A percentile compares a stretch with the other conserved stretches of the same genome.
These are phyloP conservation scores for Hippolais icterina DNA, from an alignment of 2,113 vertebrate species.

Conservation along the genomic window DNA sequence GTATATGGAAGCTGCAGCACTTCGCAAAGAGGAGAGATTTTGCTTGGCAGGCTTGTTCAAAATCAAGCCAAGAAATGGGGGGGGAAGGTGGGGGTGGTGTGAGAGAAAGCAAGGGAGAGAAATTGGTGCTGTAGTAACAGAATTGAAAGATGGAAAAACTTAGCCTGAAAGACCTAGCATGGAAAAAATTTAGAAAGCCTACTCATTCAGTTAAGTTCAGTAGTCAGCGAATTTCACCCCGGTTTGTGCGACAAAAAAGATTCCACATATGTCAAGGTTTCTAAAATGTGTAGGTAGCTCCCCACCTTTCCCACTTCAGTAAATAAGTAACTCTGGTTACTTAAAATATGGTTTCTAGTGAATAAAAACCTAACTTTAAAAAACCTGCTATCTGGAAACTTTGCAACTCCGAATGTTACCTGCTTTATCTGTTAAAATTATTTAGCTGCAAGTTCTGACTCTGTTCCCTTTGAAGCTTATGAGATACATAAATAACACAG, in stretches of 20 bases:
- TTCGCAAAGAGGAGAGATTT: not conserved
- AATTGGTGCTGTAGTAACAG: not conserved
- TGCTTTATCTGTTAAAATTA: not conserved
- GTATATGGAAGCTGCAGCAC: not conserved
- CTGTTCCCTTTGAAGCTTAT: slow-evolving; percentile 40
- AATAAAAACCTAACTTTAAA: not conserved
- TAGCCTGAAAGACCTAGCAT: not conserved
- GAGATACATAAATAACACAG: slow-evolving; percentile 27
- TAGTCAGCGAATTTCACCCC: not conserved
- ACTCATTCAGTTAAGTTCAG: not conserved
- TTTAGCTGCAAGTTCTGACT: not conserved
- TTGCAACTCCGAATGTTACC: not conserved
- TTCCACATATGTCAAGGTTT: accelerated
- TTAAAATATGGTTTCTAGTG: not conserved
- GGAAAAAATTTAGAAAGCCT: not conserved
- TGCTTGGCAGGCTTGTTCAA: not conserved
- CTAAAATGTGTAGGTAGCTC: not conserved
- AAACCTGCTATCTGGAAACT: not conserved
- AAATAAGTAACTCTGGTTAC: not conserved
- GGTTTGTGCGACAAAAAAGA: not conserved
- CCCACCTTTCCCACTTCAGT: not conserved
- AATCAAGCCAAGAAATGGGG: not conserved
- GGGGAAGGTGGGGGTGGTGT: not conserved
- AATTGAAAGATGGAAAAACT: not conserved
- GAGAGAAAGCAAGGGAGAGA: not conserved